A percentile compares a stretch with the other conserved stretches of the same genome.
Conservation (phyloP, 2,888 invertebrate genomes). For the Caprella mutica region DNA sequence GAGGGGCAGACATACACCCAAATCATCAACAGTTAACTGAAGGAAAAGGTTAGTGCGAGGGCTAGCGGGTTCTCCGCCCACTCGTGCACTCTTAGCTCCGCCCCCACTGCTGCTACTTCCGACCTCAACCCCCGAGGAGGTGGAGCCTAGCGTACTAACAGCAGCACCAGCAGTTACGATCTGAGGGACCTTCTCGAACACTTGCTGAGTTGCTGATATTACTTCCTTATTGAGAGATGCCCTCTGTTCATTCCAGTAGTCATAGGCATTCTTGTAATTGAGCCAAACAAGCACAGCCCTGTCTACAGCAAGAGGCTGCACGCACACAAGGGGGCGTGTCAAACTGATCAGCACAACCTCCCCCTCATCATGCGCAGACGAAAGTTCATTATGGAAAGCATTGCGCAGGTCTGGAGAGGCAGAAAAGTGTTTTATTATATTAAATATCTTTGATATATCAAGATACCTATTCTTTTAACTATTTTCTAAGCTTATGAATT, state of each 20-base stretch:
- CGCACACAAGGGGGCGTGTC: constrained; percentile 84
- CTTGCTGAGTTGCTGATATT: constrained; percentile 43
- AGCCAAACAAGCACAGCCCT: constrained; percentile 97
- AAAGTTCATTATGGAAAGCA: constrained; percentile 81
- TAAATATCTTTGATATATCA: neutral
- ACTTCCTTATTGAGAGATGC: constrained; percentile 66
- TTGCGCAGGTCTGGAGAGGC: constrained; percentile 48
- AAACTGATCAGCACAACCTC: constrained; percentile 70
- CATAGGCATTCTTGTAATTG: constrained; percentile 98
- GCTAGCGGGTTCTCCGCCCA: no score
- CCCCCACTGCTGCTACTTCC: constrained; percentile 1
- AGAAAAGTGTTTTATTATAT: constrained; percentile 35
- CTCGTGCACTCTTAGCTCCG: constrained; percentile 41
- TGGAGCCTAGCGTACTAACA: constrained; percentile 44
- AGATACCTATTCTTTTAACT: neutral
- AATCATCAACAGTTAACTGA: constrained; percentile 88
- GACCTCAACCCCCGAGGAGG: constrained; percentile 53
- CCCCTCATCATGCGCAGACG: constrained; percentile 44
- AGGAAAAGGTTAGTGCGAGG: constrained; percentile 53
- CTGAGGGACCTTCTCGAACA: constrained; percentile 54
- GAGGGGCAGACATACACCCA: constrained; percentile 88
- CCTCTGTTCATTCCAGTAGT: constrained; percentile 96
- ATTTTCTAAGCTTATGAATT: no score
- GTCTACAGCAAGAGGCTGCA: constrained; percentile 94
- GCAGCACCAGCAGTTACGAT: no score